Evolutionary conservation across 2,113 vertebrate species (phyloP).

Genomic region (Noturus placidus): DNA sequence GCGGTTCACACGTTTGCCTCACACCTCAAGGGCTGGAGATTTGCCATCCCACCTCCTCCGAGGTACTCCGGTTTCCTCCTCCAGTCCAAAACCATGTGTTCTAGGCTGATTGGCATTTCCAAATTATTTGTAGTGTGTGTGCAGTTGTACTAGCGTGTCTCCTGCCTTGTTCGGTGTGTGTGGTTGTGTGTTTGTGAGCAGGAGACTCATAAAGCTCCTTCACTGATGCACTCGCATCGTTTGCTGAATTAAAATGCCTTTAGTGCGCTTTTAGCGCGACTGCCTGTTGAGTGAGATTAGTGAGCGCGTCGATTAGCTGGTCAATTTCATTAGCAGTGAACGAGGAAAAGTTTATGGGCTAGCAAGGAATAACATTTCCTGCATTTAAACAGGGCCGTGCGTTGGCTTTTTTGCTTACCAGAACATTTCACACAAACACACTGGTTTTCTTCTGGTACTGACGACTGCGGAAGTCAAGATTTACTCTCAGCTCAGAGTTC

Average conservation of each 20-base stretch:
- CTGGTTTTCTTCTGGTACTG: background rate
- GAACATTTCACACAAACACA: background rate
- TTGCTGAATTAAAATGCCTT: slow-evolving; percentile 19
- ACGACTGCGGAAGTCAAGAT: background rate
- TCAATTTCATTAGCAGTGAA: slow-evolving; percentile 33
- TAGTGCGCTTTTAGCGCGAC: slow-evolving; percentile 13
- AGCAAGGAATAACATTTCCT: background rate
- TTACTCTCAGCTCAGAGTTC: background rate
- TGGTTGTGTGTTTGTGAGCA: background rate
- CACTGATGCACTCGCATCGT: background rate
- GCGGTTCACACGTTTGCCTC: too few relatives aligned
- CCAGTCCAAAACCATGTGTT: too few relatives aligned
- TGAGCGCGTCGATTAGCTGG: background rate
- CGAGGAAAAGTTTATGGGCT: slow-evolving; percentile 18
- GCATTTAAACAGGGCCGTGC: background rate
- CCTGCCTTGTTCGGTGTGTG: background rate
- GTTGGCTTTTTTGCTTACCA: background rate
- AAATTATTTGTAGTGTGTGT: too few relatives aligned
- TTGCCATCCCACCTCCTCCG: too few relatives aligned
- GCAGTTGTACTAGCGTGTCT: too few relatives aligned
- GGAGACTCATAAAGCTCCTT: background rate
- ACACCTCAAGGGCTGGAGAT: too few relatives aligned
- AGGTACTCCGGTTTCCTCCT: too few relatives aligned
- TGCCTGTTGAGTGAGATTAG: background rate
- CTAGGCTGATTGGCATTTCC: too few relatives aligned